Percentiles rank a stretch among this genome's conserved stretches.
Evolutionary conservation across 2,888 invertebrate species (phyloP).

Genomic region (Acanthosoma haemorrhoidale): DNA sequence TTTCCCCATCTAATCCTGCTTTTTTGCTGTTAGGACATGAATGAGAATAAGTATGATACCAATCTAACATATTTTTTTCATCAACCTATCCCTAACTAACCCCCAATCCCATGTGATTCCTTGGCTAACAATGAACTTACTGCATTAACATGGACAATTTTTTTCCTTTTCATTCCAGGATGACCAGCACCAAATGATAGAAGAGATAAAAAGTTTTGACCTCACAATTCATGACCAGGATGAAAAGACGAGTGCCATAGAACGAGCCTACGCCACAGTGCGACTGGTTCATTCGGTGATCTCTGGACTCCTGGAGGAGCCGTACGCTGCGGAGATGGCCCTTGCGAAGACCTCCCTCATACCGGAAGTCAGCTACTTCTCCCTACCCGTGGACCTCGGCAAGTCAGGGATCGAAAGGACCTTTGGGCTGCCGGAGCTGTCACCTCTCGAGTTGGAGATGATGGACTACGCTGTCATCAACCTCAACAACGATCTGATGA

Average conservation of each 20-base stretch:
- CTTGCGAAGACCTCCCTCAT: constrained; percentile 20
- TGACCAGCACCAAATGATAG: constrained; percentile 15
- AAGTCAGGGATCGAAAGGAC: constrained; percentile 20
- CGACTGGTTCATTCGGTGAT: constrained; percentile 28
- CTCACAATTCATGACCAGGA: neutral
- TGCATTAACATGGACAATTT: too few species aligned
- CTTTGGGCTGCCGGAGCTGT: constrained; percentile 19
- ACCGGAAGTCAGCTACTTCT: constrained; percentile 19
- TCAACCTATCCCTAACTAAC: too few species aligned
- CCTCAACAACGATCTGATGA: constrained; percentile 23
- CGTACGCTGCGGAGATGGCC: constrained; percentile 26
- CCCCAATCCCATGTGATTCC: too few species aligned
- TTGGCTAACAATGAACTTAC: too few species aligned
- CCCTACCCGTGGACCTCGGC: constrained; percentile 29
- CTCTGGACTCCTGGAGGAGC: constrained; percentile 1
- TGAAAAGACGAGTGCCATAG: constrained; percentile 19
- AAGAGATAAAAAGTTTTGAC: constrained; percentile 26
- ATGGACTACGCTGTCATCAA: constrained; percentile 13
- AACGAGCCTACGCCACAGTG: constrained; percentile 31
- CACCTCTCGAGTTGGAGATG: constrained; percentile 17
- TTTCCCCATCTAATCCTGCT: too few species aligned
- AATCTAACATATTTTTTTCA: too few species aligned
- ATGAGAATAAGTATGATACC: too few species aligned
- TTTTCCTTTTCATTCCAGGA: constrained; percentile 20
- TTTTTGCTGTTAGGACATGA: too few species aligned